Evolutionary conservation across 2,888 invertebrate genomes (phyloP).

Genomic region (Onthophagus sagittarius): DNA sequence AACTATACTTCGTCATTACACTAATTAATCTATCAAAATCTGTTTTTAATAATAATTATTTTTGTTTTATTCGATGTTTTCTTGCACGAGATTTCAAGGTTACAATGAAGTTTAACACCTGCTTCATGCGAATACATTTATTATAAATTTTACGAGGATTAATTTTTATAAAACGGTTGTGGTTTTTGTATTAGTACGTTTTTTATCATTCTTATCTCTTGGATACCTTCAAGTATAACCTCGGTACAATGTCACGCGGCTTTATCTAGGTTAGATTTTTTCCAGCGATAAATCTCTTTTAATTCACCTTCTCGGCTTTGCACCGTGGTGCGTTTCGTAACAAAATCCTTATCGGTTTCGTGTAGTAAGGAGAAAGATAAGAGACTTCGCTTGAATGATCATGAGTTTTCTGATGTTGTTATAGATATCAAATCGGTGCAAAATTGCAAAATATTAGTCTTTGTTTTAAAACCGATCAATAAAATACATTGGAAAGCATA

Average conservation of each 20-base stretch:
- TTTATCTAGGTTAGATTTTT: not conserved
- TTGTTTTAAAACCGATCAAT: not conserved
- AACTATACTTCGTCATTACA: not conserved
- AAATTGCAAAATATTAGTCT: not conserved
- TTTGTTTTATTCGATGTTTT: too few species aligned
- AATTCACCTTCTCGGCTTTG: not conserved
- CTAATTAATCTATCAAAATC: too few species aligned
- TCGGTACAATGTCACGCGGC: not conserved
- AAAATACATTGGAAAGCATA: too few species aligned
- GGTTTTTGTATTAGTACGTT: not conserved
- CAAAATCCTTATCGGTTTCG: not conserved
- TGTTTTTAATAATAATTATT: too few species aligned
- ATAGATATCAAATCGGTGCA: not conserved
- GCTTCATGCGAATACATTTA: too few species aligned
- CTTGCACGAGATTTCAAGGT: not conserved
- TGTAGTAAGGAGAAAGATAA: not conserved
- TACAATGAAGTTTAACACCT: not conserved
- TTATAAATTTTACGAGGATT: too few species aligned
- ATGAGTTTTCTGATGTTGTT: not conserved
- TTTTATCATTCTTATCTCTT: not conserved
- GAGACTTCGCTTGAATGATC: not conserved
- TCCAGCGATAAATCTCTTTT: slow-evolving; percentile 10
- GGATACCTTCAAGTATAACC: not conserved
- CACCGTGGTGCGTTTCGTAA: not conserved
- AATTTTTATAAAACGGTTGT: too few species aligned